phyloP scores from a whole-genome alignment of 2,113 vertebrate genomes.

The Mirounga angustirostris region DNA sequence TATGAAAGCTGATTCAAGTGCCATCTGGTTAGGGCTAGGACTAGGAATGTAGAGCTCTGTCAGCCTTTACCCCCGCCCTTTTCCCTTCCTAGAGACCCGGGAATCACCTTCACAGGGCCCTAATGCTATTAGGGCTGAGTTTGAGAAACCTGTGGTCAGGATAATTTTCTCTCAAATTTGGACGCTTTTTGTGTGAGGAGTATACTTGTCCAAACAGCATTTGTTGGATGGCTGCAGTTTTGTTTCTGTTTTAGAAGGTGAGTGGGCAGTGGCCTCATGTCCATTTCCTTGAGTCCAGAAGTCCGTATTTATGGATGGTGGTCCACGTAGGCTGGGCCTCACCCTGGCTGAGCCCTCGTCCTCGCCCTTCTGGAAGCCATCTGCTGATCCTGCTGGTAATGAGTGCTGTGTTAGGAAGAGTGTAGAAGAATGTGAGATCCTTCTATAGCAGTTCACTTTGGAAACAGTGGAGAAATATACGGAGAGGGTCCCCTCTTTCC shows the following conservation, averaged over 20 bases:
- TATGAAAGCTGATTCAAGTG: neutral
- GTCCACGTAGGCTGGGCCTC: neutral
- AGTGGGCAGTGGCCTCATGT: neutral
- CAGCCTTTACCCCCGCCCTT: rapidly evolving
- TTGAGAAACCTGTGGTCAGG: neutral
- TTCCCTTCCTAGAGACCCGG: neutral
- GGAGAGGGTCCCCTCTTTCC: neutral
- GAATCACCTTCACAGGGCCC: neutral
- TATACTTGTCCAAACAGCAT: neutral
- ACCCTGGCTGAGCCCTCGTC: neutral
- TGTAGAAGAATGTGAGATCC: neutral
- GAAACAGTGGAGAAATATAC: neutral
- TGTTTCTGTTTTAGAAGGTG: constrained; percentile 2
- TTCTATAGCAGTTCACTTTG: neutral
- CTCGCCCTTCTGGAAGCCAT: neutral
- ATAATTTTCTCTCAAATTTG: neutral
- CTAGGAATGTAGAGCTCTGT: neutral
- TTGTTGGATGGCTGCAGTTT: neutral
- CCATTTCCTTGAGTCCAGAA: neutral
- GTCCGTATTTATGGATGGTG: neutral
- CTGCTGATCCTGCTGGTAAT: neutral
- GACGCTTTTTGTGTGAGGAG: neutral
- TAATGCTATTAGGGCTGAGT: neutral
- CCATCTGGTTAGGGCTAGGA: neutral
- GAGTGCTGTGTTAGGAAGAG: neutral